These are phyloP conservation scores for Ophion ventricosus DNA, from an alignment of 2,888 invertebrate species.

Conservation along the genomic window DNA sequence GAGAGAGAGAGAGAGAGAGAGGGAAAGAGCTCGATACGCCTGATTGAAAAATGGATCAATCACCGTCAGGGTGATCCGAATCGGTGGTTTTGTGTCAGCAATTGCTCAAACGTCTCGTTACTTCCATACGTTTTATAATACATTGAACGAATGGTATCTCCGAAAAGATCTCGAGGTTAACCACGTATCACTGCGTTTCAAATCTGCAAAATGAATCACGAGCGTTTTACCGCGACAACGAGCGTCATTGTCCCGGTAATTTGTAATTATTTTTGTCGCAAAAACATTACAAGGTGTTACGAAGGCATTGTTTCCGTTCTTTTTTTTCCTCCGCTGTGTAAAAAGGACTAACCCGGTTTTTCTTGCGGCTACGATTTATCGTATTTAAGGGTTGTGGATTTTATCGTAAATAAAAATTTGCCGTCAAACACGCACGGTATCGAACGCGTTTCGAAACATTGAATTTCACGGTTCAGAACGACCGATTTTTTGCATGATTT, in stretches of 20 bases:
- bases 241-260: slow-evolving; percentile 27
- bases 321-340: not conserved
- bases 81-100: not conserved
- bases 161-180: slow-evolving; percentile 42
- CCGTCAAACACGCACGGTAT: too few relatives aligned
- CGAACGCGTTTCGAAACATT: too few relatives aligned
- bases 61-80: not conserved
- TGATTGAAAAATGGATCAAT: slow-evolving; percentile 12
- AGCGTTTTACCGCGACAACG: slow-evolving; percentile 20
- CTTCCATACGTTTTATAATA: not conserved
- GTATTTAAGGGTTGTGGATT: too few relatives aligned
- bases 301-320: not conserved
- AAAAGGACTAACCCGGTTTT: not conserved
- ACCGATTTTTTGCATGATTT: too few relatives aligned
- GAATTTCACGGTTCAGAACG: too few relatives aligned
- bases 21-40: slow-evolving; percentile 3
- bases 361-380: too few relatives aligned
- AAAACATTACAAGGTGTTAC: slow-evolving; percentile 11
- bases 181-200: slow-evolving; percentile 56
- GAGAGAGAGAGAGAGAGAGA: too few relatives aligned
- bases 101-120: slow-evolving; percentile 2
- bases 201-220: slow-evolving; percentile 40
- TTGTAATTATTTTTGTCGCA: slow-evolving; percentile 7
- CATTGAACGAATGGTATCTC: not conserved
- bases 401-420: too few relatives aligned